Evolutionary conservation across 2,113 vertebrate genomes (phyloP).

Genomic region (Sceloporus tristichus): DNA sequence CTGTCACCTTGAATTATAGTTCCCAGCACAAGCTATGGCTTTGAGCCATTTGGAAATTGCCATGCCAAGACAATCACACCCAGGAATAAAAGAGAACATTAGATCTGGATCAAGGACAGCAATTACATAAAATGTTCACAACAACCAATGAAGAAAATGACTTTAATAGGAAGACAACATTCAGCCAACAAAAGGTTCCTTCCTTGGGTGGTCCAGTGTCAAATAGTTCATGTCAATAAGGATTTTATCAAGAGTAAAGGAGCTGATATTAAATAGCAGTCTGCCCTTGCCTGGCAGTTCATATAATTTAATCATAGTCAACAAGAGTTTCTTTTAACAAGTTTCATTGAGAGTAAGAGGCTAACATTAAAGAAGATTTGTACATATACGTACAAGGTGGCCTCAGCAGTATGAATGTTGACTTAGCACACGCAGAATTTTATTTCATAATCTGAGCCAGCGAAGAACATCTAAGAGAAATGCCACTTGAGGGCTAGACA

Average conservation of each 20-base stretch:
- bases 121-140: not conserved
- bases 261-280: not conserved
- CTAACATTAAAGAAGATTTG: not conserved
- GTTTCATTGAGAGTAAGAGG: not conserved
- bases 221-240: not conserved
- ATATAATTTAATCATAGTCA: slow-evolving; percentile 4
- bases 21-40: not conserved
- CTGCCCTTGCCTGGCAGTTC: not conserved
- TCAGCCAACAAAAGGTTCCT: not conserved
- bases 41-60: not conserved
- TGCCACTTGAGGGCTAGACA: not conserved
- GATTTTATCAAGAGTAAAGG: not conserved
- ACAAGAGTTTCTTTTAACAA: slow-evolving; percentile 2
- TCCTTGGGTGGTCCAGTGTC: not conserved
- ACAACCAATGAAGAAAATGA: not conserved
- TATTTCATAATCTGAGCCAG: not conserved
- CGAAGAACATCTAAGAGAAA: not conserved
- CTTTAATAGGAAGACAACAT: not conserved
- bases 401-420: not conserved
- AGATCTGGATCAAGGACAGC: not conserved
- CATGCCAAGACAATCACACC: not conserved
- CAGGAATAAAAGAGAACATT: not conserved
- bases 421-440: not conserved
- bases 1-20: not conserved
- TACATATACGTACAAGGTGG: not conserved